phyloP scores from a whole-genome alignment of 2,888 invertebrate genomes.

The Zonitis immaculata region DNA sequence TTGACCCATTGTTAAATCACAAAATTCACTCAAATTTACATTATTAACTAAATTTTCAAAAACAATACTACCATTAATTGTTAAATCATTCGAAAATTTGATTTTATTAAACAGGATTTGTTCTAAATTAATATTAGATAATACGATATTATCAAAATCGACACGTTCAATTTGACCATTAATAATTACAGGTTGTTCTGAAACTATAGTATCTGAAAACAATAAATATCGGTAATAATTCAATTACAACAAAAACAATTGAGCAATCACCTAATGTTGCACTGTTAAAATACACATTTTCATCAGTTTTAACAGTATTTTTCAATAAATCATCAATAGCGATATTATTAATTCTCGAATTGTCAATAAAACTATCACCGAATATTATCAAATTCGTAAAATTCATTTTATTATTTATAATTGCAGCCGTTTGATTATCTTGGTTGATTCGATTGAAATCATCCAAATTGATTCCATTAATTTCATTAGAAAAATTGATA shows the following conservation, averaged over 20 bases:
- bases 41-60: slow-evolving; percentile 39
- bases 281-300: slow-evolving; percentile 40
- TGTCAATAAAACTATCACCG: slow-evolving; percentile 39
- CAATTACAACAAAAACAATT: too few species aligned
- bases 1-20: slow-evolving; percentile 32
- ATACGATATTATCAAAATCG: slow-evolving; percentile 49
- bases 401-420: slow-evolving; percentile 32
- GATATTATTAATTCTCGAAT: slow-evolving; percentile 45
- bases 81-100: slow-evolving; percentile 36
- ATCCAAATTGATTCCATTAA: slow-evolving; percentile 46
- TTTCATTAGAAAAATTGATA: slow-evolving; percentile 43
- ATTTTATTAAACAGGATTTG: slow-evolving; percentile 34
- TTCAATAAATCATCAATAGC: slow-evolving; percentile 40
- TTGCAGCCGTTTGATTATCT: slow-evolving; percentile 35
- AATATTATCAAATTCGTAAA: slow-evolving; percentile 40
- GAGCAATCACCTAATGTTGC: slow-evolving; percentile 51
- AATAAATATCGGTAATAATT: too few species aligned
- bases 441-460: slow-evolving; percentile 46
- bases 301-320: slow-evolving; percentile 45
- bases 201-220: slow-evolving; percentile 31
- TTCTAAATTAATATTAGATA: slow-evolving; percentile 25
- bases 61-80: slow-evolving; percentile 35
- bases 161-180: slow-evolving; percentile 44
- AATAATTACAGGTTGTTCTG: slow-evolving; percentile 29
- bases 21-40: slow-evolving; percentile 40